Conservation (phyloP, 1,140 invertebrate genomes). For the Drosophila sucinea region DNA sequence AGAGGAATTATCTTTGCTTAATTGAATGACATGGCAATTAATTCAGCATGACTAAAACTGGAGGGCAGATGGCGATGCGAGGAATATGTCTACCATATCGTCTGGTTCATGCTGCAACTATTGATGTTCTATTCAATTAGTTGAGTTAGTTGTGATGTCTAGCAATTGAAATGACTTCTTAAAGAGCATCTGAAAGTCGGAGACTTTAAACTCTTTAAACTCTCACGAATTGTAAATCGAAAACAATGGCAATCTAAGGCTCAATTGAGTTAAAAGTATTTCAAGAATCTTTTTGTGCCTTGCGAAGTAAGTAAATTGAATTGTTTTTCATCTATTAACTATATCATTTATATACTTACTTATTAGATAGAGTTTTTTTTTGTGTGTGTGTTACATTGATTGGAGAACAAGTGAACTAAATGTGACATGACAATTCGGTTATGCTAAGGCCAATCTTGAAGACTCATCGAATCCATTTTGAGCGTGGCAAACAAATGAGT, state of each 20-base stretch:
- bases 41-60: conserved; percentile 23
- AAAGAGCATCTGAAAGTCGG: background rate
- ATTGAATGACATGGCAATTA: conserved; percentile 68
- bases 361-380: no score
- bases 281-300: background rate
- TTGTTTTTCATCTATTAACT: background rate
- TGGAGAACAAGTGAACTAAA: no score
- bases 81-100: no score
- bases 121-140: background rate
- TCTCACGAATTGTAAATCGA: background rate
- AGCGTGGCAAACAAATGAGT: background rate
- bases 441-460: no score
- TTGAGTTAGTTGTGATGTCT: no score
- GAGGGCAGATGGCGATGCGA: background rate
- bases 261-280: background rate
- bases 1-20: conserved; percentile 62
- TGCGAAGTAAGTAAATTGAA: background rate
- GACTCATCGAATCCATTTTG: background rate
- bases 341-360: background rate
- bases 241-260: background rate
- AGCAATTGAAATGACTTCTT: no score
- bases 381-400: no score
- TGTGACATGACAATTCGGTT: no score
- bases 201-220: background rate
- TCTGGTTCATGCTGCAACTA: no score